phyloP scores from a whole-genome alignment of 2,797 vertebrate genomes.

The Tragopan temminckii region DNA sequence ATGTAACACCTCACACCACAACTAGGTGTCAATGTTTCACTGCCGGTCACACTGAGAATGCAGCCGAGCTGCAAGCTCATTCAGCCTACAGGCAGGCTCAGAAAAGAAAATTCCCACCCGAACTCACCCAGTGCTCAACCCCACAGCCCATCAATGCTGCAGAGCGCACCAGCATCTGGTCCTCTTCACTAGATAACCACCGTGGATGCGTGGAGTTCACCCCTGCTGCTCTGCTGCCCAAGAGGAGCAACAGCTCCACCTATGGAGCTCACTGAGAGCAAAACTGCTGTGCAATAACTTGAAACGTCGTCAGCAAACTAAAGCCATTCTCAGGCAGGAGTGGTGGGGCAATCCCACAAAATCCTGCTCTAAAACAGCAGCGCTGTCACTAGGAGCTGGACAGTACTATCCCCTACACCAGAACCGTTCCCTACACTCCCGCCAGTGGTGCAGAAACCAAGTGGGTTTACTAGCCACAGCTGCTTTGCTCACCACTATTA shows the following conservation, averaged over 20 bases:
- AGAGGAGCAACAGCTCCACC: background rate
- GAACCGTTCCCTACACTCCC: accelerated
- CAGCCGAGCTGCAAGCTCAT: background rate
- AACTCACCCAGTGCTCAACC: background rate
- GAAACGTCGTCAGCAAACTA: background rate
- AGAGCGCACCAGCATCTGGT: background rate
- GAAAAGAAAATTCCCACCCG: background rate
- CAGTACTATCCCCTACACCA: accelerated
- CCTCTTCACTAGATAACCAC: accelerated
- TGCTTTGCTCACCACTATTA: background rate
- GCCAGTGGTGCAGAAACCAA: accelerated
- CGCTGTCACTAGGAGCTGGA: accelerated
- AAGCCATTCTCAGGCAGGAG: background rate
- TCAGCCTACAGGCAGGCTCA: background rate
- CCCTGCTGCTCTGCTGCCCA: background rate
- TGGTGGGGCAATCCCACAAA: background rate
- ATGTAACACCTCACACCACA: accelerated
- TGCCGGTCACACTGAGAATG: accelerated
- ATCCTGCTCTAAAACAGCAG: accelerated
- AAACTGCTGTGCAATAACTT: accelerated
- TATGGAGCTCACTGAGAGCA: background rate
- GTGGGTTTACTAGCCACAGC: background rate
- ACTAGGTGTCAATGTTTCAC: background rate
- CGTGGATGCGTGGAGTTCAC: accelerated
- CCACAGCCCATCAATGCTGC: accelerated